Percentiles rank a stretch among this genome's conserved stretches.
Evolutionary conservation across 2,113 vertebrate genomes (phyloP).

Genomic region (Crotalus viridis): DNA sequence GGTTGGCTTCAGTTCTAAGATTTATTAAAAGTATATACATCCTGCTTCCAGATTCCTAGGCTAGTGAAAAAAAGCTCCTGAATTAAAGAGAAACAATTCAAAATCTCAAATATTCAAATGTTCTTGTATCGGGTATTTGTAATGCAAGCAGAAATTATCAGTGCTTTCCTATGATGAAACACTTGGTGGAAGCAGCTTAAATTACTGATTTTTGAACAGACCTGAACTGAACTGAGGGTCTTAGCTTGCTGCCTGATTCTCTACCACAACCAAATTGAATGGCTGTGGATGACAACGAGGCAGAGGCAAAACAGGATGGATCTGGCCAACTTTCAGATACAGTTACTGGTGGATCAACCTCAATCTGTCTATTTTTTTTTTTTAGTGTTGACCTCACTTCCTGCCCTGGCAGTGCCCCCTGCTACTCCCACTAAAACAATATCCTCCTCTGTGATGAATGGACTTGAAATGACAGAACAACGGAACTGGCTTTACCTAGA

Average conservation of each 20-base stretch:
- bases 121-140: not conserved
- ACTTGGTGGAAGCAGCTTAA: not conserved
- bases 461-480: conserved; percentile 80
- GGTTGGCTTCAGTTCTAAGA: not conserved
- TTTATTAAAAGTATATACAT: not conserved
- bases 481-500: conserved; percentile 91
- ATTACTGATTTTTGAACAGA: not conserved
- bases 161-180: not conserved
- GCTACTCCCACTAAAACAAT: conserved; percentile 79
- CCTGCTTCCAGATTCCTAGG: not conserved
- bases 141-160: not conserved
- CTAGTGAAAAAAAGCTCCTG: not conserved
- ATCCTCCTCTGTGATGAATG: conserved; percentile 64
- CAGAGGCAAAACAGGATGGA: not conserved
- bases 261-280: not conserved
- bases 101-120: not conserved
- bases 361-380: not conserved
- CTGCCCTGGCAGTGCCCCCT: conserved; percentile 83
- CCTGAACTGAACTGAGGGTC: not conserved
- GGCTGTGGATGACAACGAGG: not conserved
- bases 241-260: not conserved
- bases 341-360: not conserved
- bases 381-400: conserved; percentile 84
- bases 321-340: not conserved
- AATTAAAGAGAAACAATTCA: not conserved